phyloP scores from a whole-genome alignment of 2,888 invertebrate species.

The Orthonevra nobilis region DNA sequence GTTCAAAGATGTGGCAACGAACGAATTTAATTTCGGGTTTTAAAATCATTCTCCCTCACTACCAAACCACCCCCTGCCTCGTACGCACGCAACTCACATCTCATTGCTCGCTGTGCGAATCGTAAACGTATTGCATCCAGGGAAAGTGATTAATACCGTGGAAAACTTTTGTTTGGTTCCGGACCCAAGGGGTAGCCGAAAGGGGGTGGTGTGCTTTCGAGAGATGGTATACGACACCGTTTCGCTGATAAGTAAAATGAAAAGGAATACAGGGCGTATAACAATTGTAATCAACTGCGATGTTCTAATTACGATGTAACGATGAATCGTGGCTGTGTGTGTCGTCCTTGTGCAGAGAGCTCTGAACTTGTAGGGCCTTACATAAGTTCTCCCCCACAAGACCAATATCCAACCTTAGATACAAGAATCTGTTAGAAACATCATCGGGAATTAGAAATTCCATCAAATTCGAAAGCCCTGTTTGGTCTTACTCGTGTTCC shows the following conservation, averaged over 20 bases:
- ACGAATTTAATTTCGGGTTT: constrained; percentile 71
- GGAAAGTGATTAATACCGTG: constrained; percentile 69
- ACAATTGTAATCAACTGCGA: constrained; percentile 67
- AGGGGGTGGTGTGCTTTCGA: constrained; percentile 38
- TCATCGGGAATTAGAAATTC: constrained; percentile 62
- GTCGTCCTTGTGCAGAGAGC: constrained; percentile 34
- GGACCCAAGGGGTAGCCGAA: constrained; percentile 33
- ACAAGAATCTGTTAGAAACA: constrained; percentile 23
- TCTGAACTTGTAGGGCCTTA: constrained; percentile 52
- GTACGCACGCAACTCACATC: constrained; percentile 22
- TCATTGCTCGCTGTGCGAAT: constrained; percentile 30
- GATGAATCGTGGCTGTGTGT: constrained; percentile 38
- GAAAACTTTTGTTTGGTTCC: constrained; percentile 64
- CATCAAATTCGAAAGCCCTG: constrained; percentile 51
- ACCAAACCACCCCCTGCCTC: background rate
- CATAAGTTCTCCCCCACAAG: constrained; percentile 20
- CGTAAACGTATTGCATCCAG: constrained; percentile 51
- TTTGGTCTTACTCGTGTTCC: constrained; percentile 25
- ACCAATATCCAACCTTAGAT: constrained; percentile 36
- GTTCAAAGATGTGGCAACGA: constrained; percentile 69
- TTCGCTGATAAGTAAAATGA: constrained; percentile 42
- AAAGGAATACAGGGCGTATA: constrained; percentile 43
- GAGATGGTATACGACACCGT: constrained; percentile 58
- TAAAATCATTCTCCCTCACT: constrained; percentile 54
- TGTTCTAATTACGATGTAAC: constrained; percentile 67